Evolutionary conservation across 1,140 invertebrate species (phyloP), one percentile per base, ranked within the genome.

Genomic region (Oncopodura yosiiana): DNA sequence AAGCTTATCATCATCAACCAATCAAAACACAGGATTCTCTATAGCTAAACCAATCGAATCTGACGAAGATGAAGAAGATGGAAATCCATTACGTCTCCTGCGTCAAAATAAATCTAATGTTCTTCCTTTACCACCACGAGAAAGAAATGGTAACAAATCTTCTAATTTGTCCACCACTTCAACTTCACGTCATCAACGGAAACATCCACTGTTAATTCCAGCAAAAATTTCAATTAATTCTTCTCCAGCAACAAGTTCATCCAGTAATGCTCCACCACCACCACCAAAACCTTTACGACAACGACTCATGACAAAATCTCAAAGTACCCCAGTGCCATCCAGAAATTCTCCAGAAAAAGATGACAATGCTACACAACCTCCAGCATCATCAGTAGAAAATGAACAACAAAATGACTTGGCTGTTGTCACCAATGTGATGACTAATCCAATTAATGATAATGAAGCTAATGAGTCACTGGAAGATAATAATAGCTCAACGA

Each of bases 131-230:
- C 89, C 89, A 1, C 88, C 88, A 0, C 74, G 86, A 60, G 86
- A 91, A 65, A 75, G 84, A 42, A 81, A 32, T 34, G 9, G 27
- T n/a, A 42, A 42, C 6, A 14, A 16, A 18, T 37, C 80, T 24
- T 83, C 82, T 64, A 76, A 78, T 6, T 68, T 79, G 12, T 77
- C 78, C 50, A 75, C 77, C 1, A 77, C 76, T 54, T 64, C 66
- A 19, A 78, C 84, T 61, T 82, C 86, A 2, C 71, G 87, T 27
- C 88, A 89, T 69, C 83, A 87, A 49, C 73, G 88, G 38, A 91
- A 89, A 68, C 84, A 92, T 76, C 88, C 89, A 0, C 69, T 93
- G n/a, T 81, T 90, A 34, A 84, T 89, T 60, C 84, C 86, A 18
- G 39, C 19, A 4, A 54, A 53, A 19, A 56, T 63, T 37, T 39